phyloP scores from a whole-genome alignment of 2,113 vertebrate genomes.

The Natator depressus region DNA sequence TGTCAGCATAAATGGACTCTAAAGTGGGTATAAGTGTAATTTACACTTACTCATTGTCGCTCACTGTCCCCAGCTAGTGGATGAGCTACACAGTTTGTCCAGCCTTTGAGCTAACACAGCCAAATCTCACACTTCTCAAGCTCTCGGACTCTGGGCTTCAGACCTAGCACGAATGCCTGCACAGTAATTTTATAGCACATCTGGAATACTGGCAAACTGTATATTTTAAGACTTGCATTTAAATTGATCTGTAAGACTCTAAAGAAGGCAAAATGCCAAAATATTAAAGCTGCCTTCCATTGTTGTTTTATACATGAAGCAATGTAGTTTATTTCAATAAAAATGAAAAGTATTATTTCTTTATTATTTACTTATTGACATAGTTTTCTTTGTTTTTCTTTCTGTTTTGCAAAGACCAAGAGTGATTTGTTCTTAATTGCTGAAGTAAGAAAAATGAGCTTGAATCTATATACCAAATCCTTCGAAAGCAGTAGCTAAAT shows the following conservation, averaged over 20 bases:
- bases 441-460: background rate
- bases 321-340: background rate
- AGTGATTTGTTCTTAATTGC: background rate
- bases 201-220: background rate
- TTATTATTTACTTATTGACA: background rate
- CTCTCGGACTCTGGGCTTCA: background rate
- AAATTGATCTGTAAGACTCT: background rate
- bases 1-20: background rate
- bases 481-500: background rate
- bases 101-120: background rate
- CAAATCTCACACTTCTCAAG: background rate
- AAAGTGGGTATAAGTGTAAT: background rate
- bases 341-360: background rate
- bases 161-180: background rate
- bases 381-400: background rate
- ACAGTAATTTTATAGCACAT: background rate
- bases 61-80: background rate
- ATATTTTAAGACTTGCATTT: background rate
- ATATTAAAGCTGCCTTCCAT: background rate
- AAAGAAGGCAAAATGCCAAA: background rate
- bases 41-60: background rate
- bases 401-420: background rate
- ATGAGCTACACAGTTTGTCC: accelerated
- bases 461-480: background rate
- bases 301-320: background rate